Percentiles rank a stretch among this genome's conserved stretches.
phyloP scores from a whole-genome alignment of 1,140 invertebrate genomes.

The Chironomus striatipennis region DNA sequence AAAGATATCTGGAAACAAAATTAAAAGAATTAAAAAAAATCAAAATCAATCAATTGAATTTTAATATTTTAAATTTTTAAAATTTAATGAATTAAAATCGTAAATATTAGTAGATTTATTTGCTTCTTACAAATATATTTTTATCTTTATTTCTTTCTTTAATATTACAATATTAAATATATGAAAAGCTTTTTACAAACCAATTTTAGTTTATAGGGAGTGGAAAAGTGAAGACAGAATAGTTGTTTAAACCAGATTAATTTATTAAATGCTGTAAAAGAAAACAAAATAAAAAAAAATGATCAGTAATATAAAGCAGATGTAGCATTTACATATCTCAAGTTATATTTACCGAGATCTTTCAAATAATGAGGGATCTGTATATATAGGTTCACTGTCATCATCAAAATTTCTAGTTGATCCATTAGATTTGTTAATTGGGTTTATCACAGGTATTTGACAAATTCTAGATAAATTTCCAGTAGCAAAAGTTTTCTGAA shows the following conservation, averaged over 20 bases:
- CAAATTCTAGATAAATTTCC: constrained; percentile 42
- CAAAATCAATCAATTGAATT: too few species aligned
- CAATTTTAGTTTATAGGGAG: constrained; percentile 4
- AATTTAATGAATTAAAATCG: too few species aligned
- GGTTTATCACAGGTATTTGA: constrained; percentile 40
- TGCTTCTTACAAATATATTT: neutral
- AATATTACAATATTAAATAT: neutral
- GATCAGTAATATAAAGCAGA: neutral
- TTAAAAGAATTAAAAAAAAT: too few species aligned
- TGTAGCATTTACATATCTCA: neutral
- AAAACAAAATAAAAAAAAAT: neutral
- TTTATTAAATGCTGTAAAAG: neutral
- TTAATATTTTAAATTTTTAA: too few species aligned
- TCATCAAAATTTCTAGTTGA: constrained; percentile 53
- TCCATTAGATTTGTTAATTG: constrained; percentile 31
- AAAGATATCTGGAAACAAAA: too few species aligned
- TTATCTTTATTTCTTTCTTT: neutral
- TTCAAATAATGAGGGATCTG: constrained; percentile 83
- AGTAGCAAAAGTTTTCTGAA: constrained; percentile 51
- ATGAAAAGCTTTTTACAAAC: neutral
- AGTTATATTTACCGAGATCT: constrained; percentile 51
- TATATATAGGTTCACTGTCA: constrained; percentile 87
- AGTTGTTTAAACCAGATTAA: neutral
- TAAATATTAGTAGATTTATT: too few species aligned
- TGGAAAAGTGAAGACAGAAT: neutral